Percentiles rank a stretch among this genome's conserved stretches.
Conservation (phyloP, 2,888 invertebrate genomes). For the Cerastoderma edule region DNA sequence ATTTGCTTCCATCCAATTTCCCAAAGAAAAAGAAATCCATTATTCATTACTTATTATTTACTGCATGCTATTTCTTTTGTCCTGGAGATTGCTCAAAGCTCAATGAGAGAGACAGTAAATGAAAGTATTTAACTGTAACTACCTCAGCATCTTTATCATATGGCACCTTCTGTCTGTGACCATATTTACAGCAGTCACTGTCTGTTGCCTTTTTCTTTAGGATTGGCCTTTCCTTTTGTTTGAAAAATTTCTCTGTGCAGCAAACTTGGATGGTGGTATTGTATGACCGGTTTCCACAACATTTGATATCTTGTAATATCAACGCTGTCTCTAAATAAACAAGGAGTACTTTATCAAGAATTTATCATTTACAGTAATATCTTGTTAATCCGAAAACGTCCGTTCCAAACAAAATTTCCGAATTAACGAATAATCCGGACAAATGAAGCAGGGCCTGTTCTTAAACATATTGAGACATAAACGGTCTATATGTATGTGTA, state of each 20-base stretch:
- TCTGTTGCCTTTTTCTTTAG: not conserved
- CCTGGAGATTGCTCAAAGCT: not conserved
- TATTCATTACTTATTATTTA: not conserved
- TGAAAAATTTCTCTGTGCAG: not conserved
- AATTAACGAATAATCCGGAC: not conserved
- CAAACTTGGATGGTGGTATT: not conserved
- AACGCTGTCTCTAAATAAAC: not conserved
- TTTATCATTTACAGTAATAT: too few species aligned
- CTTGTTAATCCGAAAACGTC: too few species aligned
- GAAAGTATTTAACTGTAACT: too few species aligned
- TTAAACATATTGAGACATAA: too few species aligned
- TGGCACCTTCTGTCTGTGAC: not conserved
- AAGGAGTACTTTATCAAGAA: too few species aligned
- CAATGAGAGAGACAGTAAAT: not conserved
- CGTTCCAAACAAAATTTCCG: not conserved
- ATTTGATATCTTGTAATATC: not conserved
- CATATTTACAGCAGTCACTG: not conserved
- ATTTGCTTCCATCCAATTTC: too few species aligned
- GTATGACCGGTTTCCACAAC: not conserved
- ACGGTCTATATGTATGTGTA: too few species aligned
- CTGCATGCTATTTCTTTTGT: not conserved
- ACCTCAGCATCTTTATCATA: conserved; percentile 1
- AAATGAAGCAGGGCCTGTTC: not conserved
- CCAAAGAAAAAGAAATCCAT: not conserved
- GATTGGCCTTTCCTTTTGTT: not conserved